Conservation (phyloP, 2,797 vertebrate genomes). For the Otolemur crassicaudatus region DNA sequence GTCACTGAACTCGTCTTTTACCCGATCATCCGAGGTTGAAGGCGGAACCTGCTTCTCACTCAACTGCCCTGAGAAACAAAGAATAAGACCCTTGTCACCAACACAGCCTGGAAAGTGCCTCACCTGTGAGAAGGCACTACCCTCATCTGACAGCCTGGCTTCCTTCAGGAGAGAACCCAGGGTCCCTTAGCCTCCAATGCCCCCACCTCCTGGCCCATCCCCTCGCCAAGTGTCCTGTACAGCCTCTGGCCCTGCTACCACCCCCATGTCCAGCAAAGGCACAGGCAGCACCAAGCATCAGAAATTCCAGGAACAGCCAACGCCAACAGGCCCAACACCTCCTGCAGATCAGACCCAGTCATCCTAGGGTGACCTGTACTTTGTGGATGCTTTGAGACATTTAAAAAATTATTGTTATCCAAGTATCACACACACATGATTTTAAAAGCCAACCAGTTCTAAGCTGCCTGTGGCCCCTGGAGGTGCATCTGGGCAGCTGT, state of each 20-base stretch:
- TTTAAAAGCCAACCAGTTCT: background rate
- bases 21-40: slow-evolving; percentile 87
- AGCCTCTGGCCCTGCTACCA: background rate
- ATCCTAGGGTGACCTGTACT: rapidly evolving
- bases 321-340: background rate
- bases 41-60: slow-evolving; percentile 86
- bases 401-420: background rate
- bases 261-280: background rate
- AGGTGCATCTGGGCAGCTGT: rapidly evolving
- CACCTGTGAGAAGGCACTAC: background rate
- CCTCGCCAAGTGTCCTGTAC: background rate
- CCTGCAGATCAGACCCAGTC: background rate
- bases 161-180: background rate
- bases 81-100: slow-evolving; percentile 79
- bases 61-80: slow-evolving; percentile 87
- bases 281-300: background rate
- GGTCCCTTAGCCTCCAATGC: background rate
- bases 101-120: background rate
- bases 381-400: background rate
- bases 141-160: background rate
- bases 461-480: background rate
- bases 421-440: background rate
- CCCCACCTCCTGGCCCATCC: background rate
- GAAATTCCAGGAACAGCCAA: background rate
- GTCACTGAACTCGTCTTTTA: slow-evolving; percentile 93